phyloP scores from a whole-genome alignment of 2,797 vertebrate species.

The Sylvia borin region DNA sequence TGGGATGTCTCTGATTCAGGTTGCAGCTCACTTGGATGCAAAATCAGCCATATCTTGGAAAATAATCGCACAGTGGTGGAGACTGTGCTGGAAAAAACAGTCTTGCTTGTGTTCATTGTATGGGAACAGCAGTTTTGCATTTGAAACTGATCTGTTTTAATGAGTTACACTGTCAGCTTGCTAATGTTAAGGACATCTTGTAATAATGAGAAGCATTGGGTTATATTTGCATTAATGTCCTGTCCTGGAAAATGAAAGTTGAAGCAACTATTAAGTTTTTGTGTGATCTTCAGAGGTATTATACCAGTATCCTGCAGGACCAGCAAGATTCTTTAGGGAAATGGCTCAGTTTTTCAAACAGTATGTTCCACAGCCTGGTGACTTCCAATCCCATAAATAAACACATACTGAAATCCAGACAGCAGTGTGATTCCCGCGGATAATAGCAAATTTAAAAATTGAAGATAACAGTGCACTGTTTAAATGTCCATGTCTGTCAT shows the following conservation, averaged over 20 bases:
- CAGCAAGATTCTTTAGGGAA: neutral
- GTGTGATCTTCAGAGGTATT: neutral
- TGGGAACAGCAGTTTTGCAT: neutral
- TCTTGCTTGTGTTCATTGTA: neutral
- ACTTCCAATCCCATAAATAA: neutral
- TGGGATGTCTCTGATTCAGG: neutral
- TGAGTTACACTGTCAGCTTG: neutral
- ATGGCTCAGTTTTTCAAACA: neutral
- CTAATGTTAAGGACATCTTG: neutral
- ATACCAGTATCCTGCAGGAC: neutral
- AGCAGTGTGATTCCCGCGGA: neutral
- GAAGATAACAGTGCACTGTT: neutral
- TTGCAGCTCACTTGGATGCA: neutral
- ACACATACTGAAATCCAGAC: neutral
- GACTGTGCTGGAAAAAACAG: neutral
- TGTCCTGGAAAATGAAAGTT: neutral
- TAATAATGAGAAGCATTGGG: neutral
- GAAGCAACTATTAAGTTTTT: neutral
- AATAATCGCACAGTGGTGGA: neutral
- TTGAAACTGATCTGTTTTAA: neutral
- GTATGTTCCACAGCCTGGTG: neutral
- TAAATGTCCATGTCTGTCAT: neutral
- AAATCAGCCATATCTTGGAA: neutral
- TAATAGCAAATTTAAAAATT: neutral
- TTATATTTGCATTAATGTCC: neutral